phyloP scores from a whole-genome alignment of 2,797 vertebrate genomes.

The Bradypodion pumilum region DNA sequence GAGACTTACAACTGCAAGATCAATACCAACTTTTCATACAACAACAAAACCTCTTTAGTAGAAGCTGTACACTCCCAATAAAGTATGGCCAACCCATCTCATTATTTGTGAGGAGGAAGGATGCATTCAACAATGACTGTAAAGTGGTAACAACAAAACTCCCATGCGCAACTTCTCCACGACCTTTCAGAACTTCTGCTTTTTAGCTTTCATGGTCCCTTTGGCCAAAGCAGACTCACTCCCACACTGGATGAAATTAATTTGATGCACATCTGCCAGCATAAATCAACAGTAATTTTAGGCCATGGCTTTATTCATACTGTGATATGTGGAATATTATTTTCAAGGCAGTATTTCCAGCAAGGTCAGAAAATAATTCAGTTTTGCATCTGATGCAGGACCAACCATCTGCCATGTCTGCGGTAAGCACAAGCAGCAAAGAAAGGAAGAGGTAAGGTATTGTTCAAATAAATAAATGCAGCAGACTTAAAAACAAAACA shows the following conservation, averaged over 20 bases:
- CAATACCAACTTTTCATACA: neutral
- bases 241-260: neutral
- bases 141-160: slow-evolving; percentile 11
- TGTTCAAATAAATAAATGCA: too few relatives aligned
- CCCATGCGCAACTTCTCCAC: neutral
- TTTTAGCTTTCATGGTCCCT: neutral
- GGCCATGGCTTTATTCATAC: neutral
- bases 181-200: neutral
- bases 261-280: neutral
- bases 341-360: neutral
- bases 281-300: neutral
- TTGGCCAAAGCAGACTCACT: neutral
- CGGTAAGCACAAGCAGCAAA: too few relatives aligned
- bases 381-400: too few relatives aligned
- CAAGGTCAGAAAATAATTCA: neutral
- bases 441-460: too few relatives aligned
- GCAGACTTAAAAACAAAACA: too few relatives aligned
- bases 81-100: neutral
- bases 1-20: slow-evolving; percentile 31
- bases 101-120: neutral
- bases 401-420: too few relatives aligned
- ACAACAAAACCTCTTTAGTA: neutral
- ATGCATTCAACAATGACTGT: slow-evolving; percentile 8
- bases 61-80: slow-evolving; percentile 20
- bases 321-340: neutral